Evolutionary conservation across 2,113 vertebrate species (phyloP).

Genomic region (Odocoileus virginianus): DNA sequence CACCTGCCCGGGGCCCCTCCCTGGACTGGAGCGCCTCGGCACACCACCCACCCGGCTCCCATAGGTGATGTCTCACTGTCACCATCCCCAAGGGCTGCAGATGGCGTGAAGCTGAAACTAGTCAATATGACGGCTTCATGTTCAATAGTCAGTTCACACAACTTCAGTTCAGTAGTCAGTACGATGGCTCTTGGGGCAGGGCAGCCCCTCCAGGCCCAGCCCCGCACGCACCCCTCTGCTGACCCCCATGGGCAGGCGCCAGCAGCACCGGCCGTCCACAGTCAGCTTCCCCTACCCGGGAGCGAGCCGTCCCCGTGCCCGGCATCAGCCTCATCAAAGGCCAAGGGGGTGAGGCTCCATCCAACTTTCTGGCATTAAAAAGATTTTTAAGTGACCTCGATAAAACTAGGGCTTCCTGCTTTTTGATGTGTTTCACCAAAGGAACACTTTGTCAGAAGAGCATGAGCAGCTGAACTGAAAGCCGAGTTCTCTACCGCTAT

Average conservation of each 20-base stretch:
- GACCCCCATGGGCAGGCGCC: accelerated
- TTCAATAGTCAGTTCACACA: background rate
- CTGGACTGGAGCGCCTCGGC: background rate
- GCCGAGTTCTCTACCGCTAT: accelerated
- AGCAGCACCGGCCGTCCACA: conserved; percentile 19
- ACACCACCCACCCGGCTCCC: background rate
- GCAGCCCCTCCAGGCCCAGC: background rate
- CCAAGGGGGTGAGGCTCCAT: conserved; percentile 67
- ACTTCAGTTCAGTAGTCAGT: background rate
- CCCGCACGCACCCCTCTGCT: background rate
- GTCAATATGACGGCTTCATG: accelerated
- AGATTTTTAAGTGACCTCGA: conserved; percentile 75
- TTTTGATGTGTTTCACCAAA: conserved; percentile 76
- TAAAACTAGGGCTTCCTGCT: conserved; percentile 82
- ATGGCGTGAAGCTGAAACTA: accelerated
- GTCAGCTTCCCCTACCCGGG: conserved; percentile 75
- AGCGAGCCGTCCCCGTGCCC: background rate
- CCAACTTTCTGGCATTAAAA: conserved; percentile 70
- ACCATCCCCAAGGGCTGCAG: background rate
- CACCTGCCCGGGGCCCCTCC: accelerated
- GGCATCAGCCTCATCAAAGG: conserved; percentile 75
- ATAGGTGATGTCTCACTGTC: accelerated
- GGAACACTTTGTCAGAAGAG: background rate
- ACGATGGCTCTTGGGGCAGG: accelerated
- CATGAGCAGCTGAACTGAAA: background rate